Base-by-base conservation (phyloP, 2,113 vertebrate species). In the Ailurus styani region DNA sequence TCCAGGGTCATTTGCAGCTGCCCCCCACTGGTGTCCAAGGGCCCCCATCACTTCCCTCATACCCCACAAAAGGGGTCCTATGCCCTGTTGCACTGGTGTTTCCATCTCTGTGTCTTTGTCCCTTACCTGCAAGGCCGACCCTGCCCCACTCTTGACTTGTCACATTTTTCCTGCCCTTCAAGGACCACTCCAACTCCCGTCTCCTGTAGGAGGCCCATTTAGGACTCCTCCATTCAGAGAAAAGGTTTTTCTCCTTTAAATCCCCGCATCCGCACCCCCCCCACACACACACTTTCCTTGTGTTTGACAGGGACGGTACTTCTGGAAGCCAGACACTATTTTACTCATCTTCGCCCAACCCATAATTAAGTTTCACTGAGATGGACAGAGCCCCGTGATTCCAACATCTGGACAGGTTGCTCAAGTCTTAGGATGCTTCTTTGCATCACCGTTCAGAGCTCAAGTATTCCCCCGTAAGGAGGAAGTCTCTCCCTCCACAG, bases 221-320 rank as follows among this genome's bases (percentile, higher is more conserved):
- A 87, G 62, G 68, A 62, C 3, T 52, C n/a, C 20, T 27, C n/a
- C 40, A 34, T 7, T 77, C 21, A 90, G 1, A 23, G 15, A 42
- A 4, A 25, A 55, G 21, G 20, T 4, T 84, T 84, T 50, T 50
- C 54, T 89, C 11, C 81, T 40, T 79, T 57, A 83, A n/a, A 1
- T 45, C 4, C 0, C 3, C 0, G 17, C 66, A 15, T n/a, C 34
- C 5, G 1, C 7, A 3, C 18, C 15, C 3, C 6, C 14, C 37
- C 20, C 0, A 18, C 21, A 25, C 55, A 23, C 1, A 70, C 42
- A 64, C 9, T 34, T 72, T 47, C 45, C 42, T 55, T 14, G 73
- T n/a, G 45, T 40, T 79, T 62, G 40, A 60, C 42, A 94, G 70
- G 37, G 54, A 87, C 40, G 1, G 7, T 29, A 68, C 37, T 78